Conservation (phyloP, 2,888 invertebrate species). For the Tenthredo scrophulariae region DNA sequence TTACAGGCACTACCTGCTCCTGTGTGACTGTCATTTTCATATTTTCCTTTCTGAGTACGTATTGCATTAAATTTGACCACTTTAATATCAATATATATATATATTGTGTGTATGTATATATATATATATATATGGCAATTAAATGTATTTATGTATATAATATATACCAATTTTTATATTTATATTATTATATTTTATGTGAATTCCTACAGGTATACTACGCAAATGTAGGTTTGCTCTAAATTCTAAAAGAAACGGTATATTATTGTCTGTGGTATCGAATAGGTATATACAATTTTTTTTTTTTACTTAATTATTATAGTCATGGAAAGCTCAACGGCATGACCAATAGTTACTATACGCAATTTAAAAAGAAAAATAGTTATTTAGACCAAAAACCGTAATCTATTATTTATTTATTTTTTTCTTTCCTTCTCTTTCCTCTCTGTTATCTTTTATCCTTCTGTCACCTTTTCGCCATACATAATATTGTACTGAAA, state of each 20-base stretch:
- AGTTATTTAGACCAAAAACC: constrained; percentile 59
- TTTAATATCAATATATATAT: constrained; percentile 65
- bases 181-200: constrained; percentile 64
- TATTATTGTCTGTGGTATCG: constrained; percentile 76
- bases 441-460: no score
- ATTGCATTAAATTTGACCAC: constrained; percentile 71
- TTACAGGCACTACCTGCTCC: constrained; percentile 66
- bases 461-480: constrained; percentile 1
- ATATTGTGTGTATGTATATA: constrained; percentile 64
- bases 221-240: constrained; percentile 67
- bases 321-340: constrained; percentile 76
- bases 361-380: constrained; percentile 58
- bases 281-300: constrained; percentile 67
- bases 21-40: constrained; percentile 64
- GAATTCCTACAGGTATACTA: constrained; percentile 62
- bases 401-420: not conserved
- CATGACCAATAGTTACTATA: constrained; percentile 68
- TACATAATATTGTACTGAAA: constrained; percentile 35
- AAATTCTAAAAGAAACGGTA: constrained; percentile 74
- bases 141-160: constrained; percentile 67
- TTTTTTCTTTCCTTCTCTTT: not conserved
- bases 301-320: constrained; percentile 65
- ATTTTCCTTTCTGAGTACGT: constrained; percentile 68
- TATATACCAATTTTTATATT: constrained; percentile 59
- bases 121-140: constrained; percentile 63